A percentile compares a stretch with the other conserved stretches of the same genome.
phyloP scores from a whole-genome alignment of 2,888 invertebrate species.

The Xiphydria camelus region DNA sequence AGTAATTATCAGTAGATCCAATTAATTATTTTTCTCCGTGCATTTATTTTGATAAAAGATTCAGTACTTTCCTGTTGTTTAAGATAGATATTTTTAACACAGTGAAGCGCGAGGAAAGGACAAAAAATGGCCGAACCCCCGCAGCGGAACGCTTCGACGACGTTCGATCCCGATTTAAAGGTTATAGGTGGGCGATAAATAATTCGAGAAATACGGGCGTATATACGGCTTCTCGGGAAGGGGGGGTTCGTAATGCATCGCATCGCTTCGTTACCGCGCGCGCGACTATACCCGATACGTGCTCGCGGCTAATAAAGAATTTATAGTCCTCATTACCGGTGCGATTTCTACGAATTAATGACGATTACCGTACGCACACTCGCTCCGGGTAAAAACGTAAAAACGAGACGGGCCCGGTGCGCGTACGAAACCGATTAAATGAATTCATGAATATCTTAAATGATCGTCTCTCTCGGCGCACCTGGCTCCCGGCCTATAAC shows the following conservation, averaged over 20 bases:
- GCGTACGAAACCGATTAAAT: conserved; percentile 50
- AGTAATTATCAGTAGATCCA: too few relatives aligned
- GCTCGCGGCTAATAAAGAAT: conserved; percentile 52
- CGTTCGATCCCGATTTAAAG: conserved; percentile 3
- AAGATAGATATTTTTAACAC: too few relatives aligned
- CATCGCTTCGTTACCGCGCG: neutral
- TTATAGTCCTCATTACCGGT: conserved; percentile 54
- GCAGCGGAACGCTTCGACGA: too few relatives aligned
- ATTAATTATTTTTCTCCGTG: too few relatives aligned
- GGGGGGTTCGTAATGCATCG: neutral
- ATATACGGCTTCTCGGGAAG: neutral
- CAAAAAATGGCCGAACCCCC: too few relatives aligned
- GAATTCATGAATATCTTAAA: conserved; percentile 58
- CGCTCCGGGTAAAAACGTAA: conserved; percentile 38
- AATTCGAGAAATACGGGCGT: neutral
- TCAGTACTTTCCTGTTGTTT: too few relatives aligned
- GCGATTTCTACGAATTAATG: conserved; percentile 56
- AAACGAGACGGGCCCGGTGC: conserved; percentile 36
- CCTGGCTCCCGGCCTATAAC: conserved; percentile 34
- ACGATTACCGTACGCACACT: conserved; percentile 48
- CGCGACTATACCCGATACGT: conserved; percentile 21
- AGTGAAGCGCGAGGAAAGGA: too few relatives aligned
- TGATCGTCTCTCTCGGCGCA: conserved; percentile 38
- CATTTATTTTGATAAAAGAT: too few relatives aligned
- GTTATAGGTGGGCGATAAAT: conserved; percentile 1